Conservation (phyloP, 1,140 invertebrate genomes). For the Homalodisca vitripennis region DNA sequence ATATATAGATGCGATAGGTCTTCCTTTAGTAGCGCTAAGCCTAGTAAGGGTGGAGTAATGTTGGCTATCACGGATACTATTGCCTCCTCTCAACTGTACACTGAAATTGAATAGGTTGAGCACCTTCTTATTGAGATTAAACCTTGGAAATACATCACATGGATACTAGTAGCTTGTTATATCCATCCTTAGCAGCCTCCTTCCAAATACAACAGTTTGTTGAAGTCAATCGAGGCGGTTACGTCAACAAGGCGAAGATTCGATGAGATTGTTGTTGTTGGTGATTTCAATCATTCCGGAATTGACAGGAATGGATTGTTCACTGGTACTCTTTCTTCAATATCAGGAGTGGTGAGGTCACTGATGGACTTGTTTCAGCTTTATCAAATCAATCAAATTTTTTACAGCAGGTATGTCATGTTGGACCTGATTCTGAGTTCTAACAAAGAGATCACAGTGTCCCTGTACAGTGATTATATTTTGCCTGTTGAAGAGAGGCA, state of each 20-base stretch:
- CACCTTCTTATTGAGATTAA: not conserved
- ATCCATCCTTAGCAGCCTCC: too few species aligned
- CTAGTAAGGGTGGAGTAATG: not conserved
- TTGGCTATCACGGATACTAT: not conserved
- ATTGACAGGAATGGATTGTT: not conserved
- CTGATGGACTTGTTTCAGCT: not conserved
- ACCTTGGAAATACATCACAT: not conserved
- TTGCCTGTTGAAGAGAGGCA: not conserved
- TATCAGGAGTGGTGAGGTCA: not conserved
- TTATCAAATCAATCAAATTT: not conserved
- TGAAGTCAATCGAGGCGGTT: not conserved
- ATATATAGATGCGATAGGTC: not conserved
- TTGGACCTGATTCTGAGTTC: too few species aligned
- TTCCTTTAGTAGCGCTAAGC: not conserved
- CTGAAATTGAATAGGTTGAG: not conserved
- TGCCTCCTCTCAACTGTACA: not conserved
- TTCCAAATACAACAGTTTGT: not conserved
- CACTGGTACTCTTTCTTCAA: not conserved
- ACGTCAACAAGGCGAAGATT: not conserved
- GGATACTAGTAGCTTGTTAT: not conserved
- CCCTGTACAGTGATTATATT: not conserved
- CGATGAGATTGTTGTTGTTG: too few species aligned
- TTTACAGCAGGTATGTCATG: not conserved
- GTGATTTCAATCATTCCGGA: not conserved
- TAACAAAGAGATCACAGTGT: not conserved